Conservation (phyloP, 2,888 invertebrate species). For the Melinopterus prodromus region DNA sequence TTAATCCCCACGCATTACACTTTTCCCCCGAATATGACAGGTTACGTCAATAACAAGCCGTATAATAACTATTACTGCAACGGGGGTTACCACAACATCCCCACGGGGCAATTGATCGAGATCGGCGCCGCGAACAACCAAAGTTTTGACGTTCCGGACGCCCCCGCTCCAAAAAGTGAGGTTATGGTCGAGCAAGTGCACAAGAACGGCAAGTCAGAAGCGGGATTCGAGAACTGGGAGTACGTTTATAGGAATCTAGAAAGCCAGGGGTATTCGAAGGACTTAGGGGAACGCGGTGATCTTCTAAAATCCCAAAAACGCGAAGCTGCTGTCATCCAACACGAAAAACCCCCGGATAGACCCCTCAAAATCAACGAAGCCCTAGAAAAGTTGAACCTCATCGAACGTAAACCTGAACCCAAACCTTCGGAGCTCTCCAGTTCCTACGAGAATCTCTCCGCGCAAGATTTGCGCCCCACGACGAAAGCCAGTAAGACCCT, state of each 20-base stretch:
- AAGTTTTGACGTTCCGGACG: conserved; percentile 52
- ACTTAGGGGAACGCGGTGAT: conserved; percentile 72
- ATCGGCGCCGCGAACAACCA: conserved; percentile 62
- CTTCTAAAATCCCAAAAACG: conserved; percentile 61
- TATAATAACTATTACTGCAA: conserved; percentile 60
- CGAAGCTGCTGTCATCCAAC: conserved; percentile 26
- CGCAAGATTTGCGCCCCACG: conserved; percentile 30
- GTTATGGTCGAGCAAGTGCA: conserved; percentile 20
- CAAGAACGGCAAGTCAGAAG: conserved; percentile 45
- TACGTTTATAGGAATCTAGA: conserved; percentile 82
- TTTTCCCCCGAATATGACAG: conserved; percentile 37
- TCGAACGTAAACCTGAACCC: conserved; percentile 67
- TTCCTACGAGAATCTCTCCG: conserved; percentile 58
- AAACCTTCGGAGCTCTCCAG: conserved; percentile 48
- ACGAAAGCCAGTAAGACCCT: conserved; percentile 42
- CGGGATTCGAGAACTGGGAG: conserved; percentile 80
- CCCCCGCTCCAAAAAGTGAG: conserved; percentile 36
- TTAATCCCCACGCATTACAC: conserved; percentile 44
- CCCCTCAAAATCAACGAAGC: conserved; percentile 39
- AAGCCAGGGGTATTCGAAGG: conserved; percentile 74
- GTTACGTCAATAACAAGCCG: conserved; percentile 42
- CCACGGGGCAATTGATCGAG: conserved; percentile 75
- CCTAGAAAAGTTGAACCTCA: conserved; percentile 61
- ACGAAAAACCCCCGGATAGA: conserved; percentile 17
- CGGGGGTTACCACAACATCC: conserved; percentile 59